These are phyloP conservation scores for Psilanteris sp. DNA, from an alignment of 1,140 invertebrate genomes.

Conservation along the genomic window DNA sequence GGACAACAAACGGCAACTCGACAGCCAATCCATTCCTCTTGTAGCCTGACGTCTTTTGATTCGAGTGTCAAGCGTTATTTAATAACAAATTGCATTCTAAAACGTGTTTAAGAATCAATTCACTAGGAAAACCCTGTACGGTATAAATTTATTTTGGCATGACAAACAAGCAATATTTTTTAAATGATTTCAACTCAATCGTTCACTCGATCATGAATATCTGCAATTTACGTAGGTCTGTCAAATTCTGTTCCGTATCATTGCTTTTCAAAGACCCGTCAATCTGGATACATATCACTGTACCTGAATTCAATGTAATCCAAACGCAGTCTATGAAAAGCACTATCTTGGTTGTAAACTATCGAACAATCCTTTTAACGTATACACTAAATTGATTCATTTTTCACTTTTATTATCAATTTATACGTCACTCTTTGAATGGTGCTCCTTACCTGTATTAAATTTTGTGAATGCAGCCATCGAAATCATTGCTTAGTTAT, in stretches of 20 bases:
- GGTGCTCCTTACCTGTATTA: slow-evolving; percentile 24
- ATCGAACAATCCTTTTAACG: slow-evolving; percentile 18
- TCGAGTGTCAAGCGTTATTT: slow-evolving; percentile 60
- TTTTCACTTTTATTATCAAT: too few species aligned
- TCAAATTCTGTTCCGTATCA: too few species aligned
- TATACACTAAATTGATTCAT: too few species aligned
- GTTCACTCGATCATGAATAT: too few species aligned
- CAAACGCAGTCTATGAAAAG: slow-evolving; percentile 7
- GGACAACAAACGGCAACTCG: slow-evolving; percentile 71
- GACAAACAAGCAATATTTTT: neutral
- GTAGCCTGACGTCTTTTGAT: slow-evolving; percentile 71
- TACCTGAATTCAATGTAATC: slow-evolving; percentile 43
- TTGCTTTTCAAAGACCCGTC: slow-evolving; percentile 16
- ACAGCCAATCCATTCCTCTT: slow-evolving; percentile 79
- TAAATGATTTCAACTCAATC: neutral
- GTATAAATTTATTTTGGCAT: slow-evolving; percentile 67
- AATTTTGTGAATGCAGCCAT: slow-evolving; percentile 25
- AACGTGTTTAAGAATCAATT: slow-evolving; percentile 66
- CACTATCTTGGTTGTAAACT: slow-evolving; percentile 19
- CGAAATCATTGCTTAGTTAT: slow-evolving; percentile 31
- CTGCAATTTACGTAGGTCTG: too few species aligned
- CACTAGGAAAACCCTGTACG: slow-evolving; percentile 70
- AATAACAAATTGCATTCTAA: slow-evolving; percentile 69
- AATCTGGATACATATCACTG: slow-evolving; percentile 4
- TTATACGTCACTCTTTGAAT: slow-evolving; percentile 1